Percentiles rank a stretch among this genome's conserved stretches.
Evolutionary conservation across 1,140 invertebrate species (phyloP).

Genomic region (Temnothorax nylanderi): DNA sequence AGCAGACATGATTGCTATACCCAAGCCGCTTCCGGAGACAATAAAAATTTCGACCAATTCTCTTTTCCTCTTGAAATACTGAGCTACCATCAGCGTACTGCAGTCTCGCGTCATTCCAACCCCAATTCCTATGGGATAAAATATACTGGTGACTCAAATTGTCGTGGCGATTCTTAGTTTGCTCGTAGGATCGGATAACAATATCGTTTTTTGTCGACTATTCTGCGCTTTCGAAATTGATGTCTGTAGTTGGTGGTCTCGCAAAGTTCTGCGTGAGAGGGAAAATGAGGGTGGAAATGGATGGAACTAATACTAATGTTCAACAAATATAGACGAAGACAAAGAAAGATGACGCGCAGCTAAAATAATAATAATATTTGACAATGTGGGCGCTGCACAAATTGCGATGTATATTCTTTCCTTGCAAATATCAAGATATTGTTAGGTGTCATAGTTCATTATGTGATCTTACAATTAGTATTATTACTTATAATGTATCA

Average conservation of each 20-base stretch:
- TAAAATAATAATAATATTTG: slow-evolving; percentile 8
- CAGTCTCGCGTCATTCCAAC: slow-evolving; percentile 94
- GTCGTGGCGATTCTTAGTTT: background rate
- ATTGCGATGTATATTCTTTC: background rate
- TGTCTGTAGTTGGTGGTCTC: background rate
- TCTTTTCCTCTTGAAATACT: slow-evolving; percentile 94
- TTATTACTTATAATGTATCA: background rate
- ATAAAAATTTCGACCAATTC: slow-evolving; percentile 96
- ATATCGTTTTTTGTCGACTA: slow-evolving; percentile 15
- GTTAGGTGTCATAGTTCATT: background rate
- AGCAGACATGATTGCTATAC: slow-evolving; percentile 93
- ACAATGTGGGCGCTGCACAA: background rate
- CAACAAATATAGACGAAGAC: background rate
- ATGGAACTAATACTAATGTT: slow-evolving; percentile 8
- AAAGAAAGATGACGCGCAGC: background rate
- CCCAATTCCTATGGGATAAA: slow-evolving; percentile 89
- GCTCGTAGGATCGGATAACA: slow-evolving; percentile 6
- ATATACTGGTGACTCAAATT: background rate
- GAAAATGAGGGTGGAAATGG: background rate
- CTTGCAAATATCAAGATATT: background rate
- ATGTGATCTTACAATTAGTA: background rate
- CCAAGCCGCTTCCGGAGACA: slow-evolving; percentile 93
- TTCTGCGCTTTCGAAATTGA: slow-evolving; percentile 8
- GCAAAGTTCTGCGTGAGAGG: slow-evolving; percentile 1
- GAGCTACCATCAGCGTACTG: slow-evolving; percentile 95